These are phyloP conservation scores for Caenorhabditis doughertyi DNA, from an alignment of 2,888 invertebrate species.

Conservation along the genomic window DNA sequence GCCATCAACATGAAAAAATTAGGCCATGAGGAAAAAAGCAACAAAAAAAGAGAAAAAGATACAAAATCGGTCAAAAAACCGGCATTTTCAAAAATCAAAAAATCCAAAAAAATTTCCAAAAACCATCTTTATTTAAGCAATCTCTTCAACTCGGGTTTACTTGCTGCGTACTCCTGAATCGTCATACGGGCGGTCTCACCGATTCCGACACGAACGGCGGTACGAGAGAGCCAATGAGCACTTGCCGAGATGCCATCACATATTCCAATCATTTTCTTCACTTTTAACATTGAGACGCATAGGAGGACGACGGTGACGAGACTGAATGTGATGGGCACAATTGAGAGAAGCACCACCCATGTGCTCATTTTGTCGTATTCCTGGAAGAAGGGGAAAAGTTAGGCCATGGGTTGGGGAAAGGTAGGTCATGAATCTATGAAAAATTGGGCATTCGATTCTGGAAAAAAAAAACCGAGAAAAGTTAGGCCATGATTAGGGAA, in stretches of 20 bases:
- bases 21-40: no score
- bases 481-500: no score
- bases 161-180: constrained; percentile 69
- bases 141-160: constrained; percentile 67
- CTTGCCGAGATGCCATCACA: constrained; percentile 62
- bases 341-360: constrained; percentile 38
- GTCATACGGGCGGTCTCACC: constrained; percentile 58
- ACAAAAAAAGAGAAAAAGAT: background rate
- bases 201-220: constrained; percentile 73
- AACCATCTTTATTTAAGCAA: constrained; percentile 28
- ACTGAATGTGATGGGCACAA: constrained; percentile 45
- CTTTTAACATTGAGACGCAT: constrained; percentile 27
- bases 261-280: constrained; percentile 46
- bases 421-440: background rate
- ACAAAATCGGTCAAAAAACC: background rate
- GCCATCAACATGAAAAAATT: no score
- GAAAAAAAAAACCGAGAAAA: no score
- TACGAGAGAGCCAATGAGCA: constrained; percentile 72
- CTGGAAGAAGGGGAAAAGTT: constrained; percentile 11
- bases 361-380: constrained; percentile 40
- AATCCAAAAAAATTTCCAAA: constrained; percentile 12
- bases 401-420: background rate
- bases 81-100: background rate
- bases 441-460: background rate
- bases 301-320: constrained; percentile 37